Evolutionary conservation across 2,888 invertebrate species (phyloP), one percentile per base, ranked within the genome.

Genomic region (Netelia inedita): DNA sequence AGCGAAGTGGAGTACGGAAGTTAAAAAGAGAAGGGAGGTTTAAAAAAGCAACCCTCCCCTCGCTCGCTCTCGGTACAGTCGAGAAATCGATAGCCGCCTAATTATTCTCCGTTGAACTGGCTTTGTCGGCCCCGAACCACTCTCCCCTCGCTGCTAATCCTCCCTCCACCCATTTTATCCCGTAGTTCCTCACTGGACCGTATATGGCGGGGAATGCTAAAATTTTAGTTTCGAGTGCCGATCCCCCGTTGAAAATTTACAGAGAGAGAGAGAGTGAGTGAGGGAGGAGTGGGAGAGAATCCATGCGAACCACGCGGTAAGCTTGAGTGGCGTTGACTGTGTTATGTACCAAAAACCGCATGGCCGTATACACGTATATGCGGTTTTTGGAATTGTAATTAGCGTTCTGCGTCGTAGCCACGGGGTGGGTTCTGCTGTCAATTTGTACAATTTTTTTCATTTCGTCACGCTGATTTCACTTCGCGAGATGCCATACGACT

Each of bases 41-140:
- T 50, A 35, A 53, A 68, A 43, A 57, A 61, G 21, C 63, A 59
- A 14, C 14, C 71, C 21, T 59, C 16, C 55, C 11, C 53, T 43
- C 43, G 14, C 43, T 28, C 16, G 23, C 16, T 57, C 43, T 11
- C n/a, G 10, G 43, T 80, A 55, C 21, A 75, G 66, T 21, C 65
- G 57, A 75, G 66, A 82, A 85, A 85, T 85, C 82, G 66, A 85
- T 85, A 85, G 79, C 53, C 69, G 74, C 71, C 79, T 85, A 85
- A 85, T 85, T 85, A 85, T 85, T 82, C 82, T 79, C 75, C 75
- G 57, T 79, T 79, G 76, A 68, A 71, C 66, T 61, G 55, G 79
- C 79, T 76, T 68, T 72, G 72, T 53, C 53, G 43, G 46, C 5
- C 28, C 55, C 9, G 35, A 35, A 6, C 35, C 35, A 35, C 35